Conservation (phyloP, 2,113 vertebrate species). For the Dasyurus viverrinus region DNA sequence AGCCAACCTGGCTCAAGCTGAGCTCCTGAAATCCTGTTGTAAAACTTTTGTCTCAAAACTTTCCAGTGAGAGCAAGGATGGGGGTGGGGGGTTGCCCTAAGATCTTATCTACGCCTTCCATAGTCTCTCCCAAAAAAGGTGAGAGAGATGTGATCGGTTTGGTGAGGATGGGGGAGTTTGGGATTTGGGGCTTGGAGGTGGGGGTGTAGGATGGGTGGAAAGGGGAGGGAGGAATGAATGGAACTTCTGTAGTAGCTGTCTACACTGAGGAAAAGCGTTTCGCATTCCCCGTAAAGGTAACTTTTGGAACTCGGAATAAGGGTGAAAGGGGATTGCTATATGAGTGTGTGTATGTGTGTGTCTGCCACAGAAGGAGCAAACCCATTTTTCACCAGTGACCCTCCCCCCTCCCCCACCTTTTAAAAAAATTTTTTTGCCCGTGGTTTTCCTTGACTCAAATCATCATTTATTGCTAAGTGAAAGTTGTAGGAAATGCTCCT, state of each 20-base stretch:
- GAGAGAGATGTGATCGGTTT: conserved; percentile 51
- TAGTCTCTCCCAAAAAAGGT: conserved; percentile 48
- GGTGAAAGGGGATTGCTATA: conserved; percentile 24
- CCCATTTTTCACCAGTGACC: conserved; percentile 57
- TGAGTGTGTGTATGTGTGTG: conserved; percentile 53
- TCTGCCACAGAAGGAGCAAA: conserved; percentile 33
- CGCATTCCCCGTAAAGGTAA: conserved; percentile 66
- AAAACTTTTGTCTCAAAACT: conserved; percentile 75
- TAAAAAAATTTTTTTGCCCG: conserved; percentile 60
- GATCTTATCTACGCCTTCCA: conserved; percentile 42
- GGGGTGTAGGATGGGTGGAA: conserved; percentile 25
- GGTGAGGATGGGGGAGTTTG: conserved; percentile 46
- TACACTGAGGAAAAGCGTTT: conserved; percentile 18
- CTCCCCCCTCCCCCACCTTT: neutral
- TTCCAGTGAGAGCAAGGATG: conserved; percentile 48
- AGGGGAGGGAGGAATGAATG: conserved; percentile 55
- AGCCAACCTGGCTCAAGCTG: conserved; percentile 30
- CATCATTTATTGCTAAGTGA: conserved; percentile 50
- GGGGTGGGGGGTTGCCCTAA: conserved; percentile 52
- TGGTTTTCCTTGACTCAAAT: conserved; percentile 70
- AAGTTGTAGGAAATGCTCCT: conserved; percentile 59
- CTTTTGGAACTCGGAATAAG: conserved; percentile 69
- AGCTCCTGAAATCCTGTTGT: conserved; percentile 29
- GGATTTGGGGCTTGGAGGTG: conserved; percentile 39
- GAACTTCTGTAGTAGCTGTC: conserved; percentile 37